A percentile compares a stretch with the other conserved stretches of the same genome.
Evolutionary conservation across 1,140 invertebrate genomes (phyloP).

Genomic region (Luehdorfia chinensis): DNA sequence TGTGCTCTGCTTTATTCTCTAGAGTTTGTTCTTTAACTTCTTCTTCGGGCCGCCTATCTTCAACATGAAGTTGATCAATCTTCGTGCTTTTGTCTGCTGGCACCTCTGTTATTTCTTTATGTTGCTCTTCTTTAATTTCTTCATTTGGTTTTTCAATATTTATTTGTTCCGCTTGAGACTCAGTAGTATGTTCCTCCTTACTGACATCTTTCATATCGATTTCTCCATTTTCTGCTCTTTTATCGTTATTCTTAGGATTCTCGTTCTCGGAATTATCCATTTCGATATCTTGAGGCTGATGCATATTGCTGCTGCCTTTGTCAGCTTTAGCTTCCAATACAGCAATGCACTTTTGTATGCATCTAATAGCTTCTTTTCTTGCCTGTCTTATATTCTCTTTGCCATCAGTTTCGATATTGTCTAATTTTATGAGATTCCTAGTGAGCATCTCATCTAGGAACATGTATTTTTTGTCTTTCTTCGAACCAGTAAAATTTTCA

Average conservation of each 20-base stretch:
- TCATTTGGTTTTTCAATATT: slow-evolving; percentile 42
- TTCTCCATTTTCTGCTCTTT: slow-evolving; percentile 54
- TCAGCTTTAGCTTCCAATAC: slow-evolving; percentile 86
- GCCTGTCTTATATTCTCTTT: slow-evolving; percentile 91
- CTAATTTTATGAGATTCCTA: slow-evolving; percentile 92
- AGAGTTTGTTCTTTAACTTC: slow-evolving; percentile 23
- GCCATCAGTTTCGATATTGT: slow-evolving; percentile 94
- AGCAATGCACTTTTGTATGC: slow-evolving; percentile 91
- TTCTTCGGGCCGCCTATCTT: slow-evolving; percentile 40
- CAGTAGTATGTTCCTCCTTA: slow-evolving; percentile 29
- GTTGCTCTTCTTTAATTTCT: slow-evolving; percentile 30
- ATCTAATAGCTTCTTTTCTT: slow-evolving; percentile 91
- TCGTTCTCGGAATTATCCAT: slow-evolving; percentile 40
- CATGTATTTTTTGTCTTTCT: slow-evolving; percentile 90
- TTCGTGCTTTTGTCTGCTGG: slow-evolving; percentile 19
- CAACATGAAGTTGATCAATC: slow-evolving; percentile 23
- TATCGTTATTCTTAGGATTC: slow-evolving; percentile 26
- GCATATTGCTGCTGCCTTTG: slow-evolving; percentile 54
- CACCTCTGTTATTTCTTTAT: slow-evolving; percentile 19
- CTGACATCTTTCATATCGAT: slow-evolving; percentile 58
- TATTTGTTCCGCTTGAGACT: neutral
- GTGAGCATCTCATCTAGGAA: slow-evolving; percentile 97
- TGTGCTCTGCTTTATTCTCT: slow-evolving; percentile 25
- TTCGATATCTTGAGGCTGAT: slow-evolving; percentile 49
- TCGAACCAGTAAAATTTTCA: slow-evolving; percentile 85